phyloP scores from a whole-genome alignment of 2,888 invertebrate species.

The Pollenia labialis region DNA sequence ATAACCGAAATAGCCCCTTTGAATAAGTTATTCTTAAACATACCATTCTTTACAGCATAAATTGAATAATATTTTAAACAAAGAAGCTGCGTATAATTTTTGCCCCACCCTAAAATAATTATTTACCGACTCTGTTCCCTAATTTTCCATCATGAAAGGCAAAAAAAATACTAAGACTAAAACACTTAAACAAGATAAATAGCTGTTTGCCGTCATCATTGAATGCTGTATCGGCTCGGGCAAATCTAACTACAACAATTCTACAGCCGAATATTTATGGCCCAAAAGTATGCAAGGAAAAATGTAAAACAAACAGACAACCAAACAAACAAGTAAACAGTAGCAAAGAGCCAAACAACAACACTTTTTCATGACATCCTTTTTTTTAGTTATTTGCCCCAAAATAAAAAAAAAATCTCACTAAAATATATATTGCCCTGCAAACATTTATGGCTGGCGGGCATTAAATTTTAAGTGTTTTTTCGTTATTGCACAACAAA shows the following conservation, averaged over 20 bases:
- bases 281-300: constrained; percentile 42
- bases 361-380: constrained; percentile 29
- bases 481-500: not conserved
- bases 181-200: constrained; percentile 61
- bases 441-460: constrained; percentile 49
- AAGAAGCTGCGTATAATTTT: not conserved
- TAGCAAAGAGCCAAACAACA: constrained; percentile 4
- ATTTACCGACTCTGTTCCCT: constrained; percentile 1
- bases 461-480: constrained; percentile 22
- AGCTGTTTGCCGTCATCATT: constrained; percentile 53
- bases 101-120: not conserved
- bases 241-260: constrained; percentile 57
- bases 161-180: not conserved
- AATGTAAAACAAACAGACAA: constrained; percentile 45
- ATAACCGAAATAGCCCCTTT: no score
- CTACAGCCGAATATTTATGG: constrained; percentile 60
- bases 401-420: constrained; percentile 5
- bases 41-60: not conserved
- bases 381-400: not conserved
- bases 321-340: not conserved
- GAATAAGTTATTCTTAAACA: no score
- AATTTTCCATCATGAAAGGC: no score
- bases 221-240: constrained; percentile 57
- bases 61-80: constrained; percentile 4
- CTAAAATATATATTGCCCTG: constrained; percentile 27